Evolutionary conservation across 2,113 vertebrate species (phyloP).

Genomic region (Peromyscus leucopus): DNA sequence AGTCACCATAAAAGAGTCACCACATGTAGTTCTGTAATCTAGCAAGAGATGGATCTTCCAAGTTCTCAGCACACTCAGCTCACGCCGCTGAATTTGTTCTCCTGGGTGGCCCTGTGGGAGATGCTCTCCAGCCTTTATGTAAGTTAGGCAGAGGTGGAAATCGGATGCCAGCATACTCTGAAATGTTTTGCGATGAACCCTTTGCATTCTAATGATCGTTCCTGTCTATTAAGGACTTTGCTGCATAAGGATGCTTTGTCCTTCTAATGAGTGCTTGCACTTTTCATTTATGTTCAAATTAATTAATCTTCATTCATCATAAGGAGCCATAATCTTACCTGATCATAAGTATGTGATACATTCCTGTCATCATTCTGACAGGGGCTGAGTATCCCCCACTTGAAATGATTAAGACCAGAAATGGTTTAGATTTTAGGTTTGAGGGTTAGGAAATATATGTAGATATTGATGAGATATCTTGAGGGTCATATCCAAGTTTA

Average conservation of each 20-base stretch:
- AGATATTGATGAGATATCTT: background rate
- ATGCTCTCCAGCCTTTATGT: background rate
- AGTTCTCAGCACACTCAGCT: background rate
- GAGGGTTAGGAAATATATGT: background rate
- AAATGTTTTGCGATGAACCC: constrained; percentile 2
- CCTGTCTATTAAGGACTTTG: background rate
- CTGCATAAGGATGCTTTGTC: constrained; percentile 39
- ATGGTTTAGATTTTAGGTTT: background rate
- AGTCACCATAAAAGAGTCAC: background rate
- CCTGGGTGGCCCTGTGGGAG: background rate
- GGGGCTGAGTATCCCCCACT: background rate
- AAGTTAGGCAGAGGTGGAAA: background rate
- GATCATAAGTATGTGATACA: background rate
- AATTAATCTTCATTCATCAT: constrained; percentile 15
- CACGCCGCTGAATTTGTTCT: background rate
- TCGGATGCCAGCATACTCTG: background rate
- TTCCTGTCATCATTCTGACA: background rate
- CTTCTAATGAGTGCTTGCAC: background rate
- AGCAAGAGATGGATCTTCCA: background rate
- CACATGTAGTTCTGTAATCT: background rate
- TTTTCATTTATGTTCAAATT: constrained; percentile 36
- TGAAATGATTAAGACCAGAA: background rate
- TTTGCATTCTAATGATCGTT: constrained; percentile 20
- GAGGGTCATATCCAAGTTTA: background rate
- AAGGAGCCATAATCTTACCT: constrained; percentile 23